Conservation (phyloP, 2,113 vertebrate species). For the Tupaia tana region DNA sequence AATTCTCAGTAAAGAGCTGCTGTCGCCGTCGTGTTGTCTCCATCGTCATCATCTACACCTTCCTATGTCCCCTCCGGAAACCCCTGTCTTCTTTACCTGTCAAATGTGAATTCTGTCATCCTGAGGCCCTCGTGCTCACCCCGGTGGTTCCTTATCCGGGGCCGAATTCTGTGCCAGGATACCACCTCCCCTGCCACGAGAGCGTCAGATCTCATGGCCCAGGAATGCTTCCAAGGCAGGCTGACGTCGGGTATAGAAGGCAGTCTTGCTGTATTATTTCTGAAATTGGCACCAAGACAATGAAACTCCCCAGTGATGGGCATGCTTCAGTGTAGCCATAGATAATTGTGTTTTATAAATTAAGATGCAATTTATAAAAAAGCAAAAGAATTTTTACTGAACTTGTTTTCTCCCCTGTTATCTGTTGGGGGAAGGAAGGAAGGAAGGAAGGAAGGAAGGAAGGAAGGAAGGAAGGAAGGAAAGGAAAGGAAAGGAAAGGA, state of each 20-base stretch:
- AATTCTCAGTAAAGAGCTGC: neutral
- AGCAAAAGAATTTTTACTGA: neutral
- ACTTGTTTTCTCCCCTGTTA: accelerated
- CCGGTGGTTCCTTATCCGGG: neutral
- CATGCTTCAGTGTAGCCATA: neutral
- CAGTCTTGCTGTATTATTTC: neutral
- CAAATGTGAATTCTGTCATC: neutral
- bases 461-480: too few species aligned
- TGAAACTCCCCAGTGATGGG: neutral
- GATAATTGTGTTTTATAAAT: neutral
- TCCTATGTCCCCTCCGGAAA: neutral
- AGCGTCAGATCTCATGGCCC: neutral
- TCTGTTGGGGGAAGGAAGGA: neutral
- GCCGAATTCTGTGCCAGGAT: neutral
- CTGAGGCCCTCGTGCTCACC: neutral
- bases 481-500: neutral
- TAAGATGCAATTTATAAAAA: neutral
- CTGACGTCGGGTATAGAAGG: neutral
- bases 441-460: too few species aligned
- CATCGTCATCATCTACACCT: accelerated
- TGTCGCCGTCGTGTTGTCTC: neutral
- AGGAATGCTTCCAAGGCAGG: neutral
- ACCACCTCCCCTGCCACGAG: neutral
- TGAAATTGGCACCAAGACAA: neutral
- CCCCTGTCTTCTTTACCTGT: neutral